Conservation (phyloP, 2,888 invertebrate species). For the Microctonus hyperodae region DNA sequence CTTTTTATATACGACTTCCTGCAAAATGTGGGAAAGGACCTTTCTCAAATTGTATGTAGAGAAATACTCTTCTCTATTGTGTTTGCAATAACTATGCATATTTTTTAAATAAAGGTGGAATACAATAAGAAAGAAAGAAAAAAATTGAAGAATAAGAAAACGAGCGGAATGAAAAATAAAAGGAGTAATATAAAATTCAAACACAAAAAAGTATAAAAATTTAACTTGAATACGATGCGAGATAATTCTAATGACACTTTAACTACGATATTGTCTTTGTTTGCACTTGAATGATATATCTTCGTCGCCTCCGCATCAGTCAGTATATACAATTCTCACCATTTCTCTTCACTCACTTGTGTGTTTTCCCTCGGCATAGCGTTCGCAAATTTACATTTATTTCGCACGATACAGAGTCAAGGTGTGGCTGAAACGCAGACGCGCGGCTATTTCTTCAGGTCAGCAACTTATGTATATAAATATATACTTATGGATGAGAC, state of each 20-base stretch:
- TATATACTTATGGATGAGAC: slow-evolving; percentile 1
- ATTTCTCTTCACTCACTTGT: slow-evolving; percentile 9
- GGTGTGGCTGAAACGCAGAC: slow-evolving; percentile 40
- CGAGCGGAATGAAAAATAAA: background rate
- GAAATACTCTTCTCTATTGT: background rate
- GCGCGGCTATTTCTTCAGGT: slow-evolving; percentile 36
- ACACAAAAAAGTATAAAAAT: background rate
- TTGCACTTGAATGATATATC: slow-evolving; percentile 25
- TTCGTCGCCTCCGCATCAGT: slow-evolving; percentile 17
- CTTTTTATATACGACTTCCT: background rate
- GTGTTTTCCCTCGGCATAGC: slow-evolving; percentile 30
- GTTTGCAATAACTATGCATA: background rate
- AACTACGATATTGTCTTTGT: slow-evolving; percentile 27
- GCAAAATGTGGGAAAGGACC: background rate
- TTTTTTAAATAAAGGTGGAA: background rate
- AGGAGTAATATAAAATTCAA: background rate
- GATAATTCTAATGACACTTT: slow-evolving; percentile 20
- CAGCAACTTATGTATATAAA: slow-evolving; percentile 1
- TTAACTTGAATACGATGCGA: slow-evolving; percentile 10
- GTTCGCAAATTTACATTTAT: slow-evolving; percentile 42
- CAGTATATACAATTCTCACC: slow-evolving; percentile 22
- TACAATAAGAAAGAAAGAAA: background rate
- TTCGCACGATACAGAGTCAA: slow-evolving; percentile 38
- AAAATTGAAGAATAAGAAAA: background rate
- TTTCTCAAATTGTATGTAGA: background rate